Evolutionary conservation across 1,140 invertebrate genomes (phyloP), one percentile per base, ranked within the genome.

Genomic region (Chionoecetes opilio): DNA sequence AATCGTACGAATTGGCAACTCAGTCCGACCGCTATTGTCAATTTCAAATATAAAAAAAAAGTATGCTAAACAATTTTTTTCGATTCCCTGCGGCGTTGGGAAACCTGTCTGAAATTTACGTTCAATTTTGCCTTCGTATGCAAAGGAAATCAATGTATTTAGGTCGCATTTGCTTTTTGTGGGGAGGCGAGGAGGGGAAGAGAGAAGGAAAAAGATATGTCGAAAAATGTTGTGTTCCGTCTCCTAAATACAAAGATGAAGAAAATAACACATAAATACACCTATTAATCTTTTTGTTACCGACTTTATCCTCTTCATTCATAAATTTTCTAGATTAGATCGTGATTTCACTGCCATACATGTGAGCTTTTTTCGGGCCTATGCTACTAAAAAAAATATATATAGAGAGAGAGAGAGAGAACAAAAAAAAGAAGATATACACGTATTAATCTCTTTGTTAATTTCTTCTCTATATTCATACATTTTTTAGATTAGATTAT

Each of bases 1-100:
- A 75, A 75, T 75, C 63, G 63, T 21, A 75, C 21, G n/a, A 75
- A 75, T 75, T 75, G 63, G 63, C 1, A 75, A 75, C 63, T 75
- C 63, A 26, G 63, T 75, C 63, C n/a, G 63, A 6, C 63, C 63
- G n/a, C 63, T 21, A 75, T 75, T 75, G 63, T 75, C 63, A 75
- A 75, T 75, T 75, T 75, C 63, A n/a, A 75, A 75, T 75, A 75
- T n/a, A 26, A 26, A n/a, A 75, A 75, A 75, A 75, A 75, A 6
- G 63, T 75, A 75, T 75, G 63, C 63, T 75, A 75, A 75, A 75
- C n/a, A n/a, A 75, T 75, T 75, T 75, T 75, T 75, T 75, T 75
- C 63, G 63, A 21, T 5, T 75, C 63, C 63, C 63, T 75, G 63
- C 21, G n/a, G 63, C 63, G 63, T 75, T n/a, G 26, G 63, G 63